Conservation (phyloP, 2,113 vertebrate species). For the Heteronetta atricapilla region DNA sequence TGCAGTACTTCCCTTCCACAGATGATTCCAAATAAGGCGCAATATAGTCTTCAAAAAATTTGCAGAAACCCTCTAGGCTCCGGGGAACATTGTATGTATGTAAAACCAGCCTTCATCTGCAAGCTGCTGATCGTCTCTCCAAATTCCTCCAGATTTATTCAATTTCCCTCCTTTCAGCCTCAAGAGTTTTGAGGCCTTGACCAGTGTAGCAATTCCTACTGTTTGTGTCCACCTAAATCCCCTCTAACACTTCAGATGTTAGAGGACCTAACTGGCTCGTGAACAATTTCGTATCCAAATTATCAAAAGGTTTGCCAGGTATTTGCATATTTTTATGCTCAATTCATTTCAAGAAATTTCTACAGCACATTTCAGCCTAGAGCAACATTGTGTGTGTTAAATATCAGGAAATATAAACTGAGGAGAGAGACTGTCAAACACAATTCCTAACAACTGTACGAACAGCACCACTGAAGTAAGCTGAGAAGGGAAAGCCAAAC, state of each 20-base stretch:
- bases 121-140: not conserved
- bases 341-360: not conserved
- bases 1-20: not conserved
- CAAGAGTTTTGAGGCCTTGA: not conserved
- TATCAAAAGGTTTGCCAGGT: not conserved
- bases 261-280: not conserved
- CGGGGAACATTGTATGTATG: not conserved
- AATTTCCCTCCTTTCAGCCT: not conserved
- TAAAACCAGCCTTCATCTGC: not conserved
- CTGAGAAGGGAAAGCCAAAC: conserved; percentile 51
- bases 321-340: conserved; percentile 4
- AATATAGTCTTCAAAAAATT: not conserved
- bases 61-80: not conserved
- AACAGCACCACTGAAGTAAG: conserved; percentile 34
- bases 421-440: not conserved
- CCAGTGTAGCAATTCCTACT: not conserved
- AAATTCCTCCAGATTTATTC: not conserved
- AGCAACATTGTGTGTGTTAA: not conserved
- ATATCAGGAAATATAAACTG: not conserved
- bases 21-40: not conserved
- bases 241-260: not conserved
- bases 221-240: not conserved
- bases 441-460: conserved; percentile 20
- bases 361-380: not conserved
- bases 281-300: not conserved